Percentiles rank a stretch among this genome's conserved stretches.
phyloP scores from a whole-genome alignment of 2,113 vertebrate species.

The Rynchops niger region DNA sequence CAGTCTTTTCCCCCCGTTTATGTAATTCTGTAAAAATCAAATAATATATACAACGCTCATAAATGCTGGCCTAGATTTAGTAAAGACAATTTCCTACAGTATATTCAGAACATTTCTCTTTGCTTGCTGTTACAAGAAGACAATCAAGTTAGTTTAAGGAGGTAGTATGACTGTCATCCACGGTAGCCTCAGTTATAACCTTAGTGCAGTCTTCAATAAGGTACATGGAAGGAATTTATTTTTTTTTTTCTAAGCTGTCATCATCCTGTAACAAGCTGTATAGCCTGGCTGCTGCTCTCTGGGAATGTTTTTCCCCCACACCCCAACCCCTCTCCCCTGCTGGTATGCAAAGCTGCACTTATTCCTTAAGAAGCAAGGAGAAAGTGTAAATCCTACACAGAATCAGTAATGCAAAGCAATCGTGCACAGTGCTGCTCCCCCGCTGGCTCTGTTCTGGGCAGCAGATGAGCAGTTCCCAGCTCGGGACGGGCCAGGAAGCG shows the following conservation, averaged over 20 bases:
- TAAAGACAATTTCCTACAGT: slow-evolving; percentile 53
- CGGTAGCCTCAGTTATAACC: not conserved
- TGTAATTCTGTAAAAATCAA: slow-evolving; percentile 51
- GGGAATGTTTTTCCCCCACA: not conserved
- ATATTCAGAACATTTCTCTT: slow-evolving; percentile 41
- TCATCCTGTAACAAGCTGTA: not conserved
- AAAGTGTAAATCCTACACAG: not conserved
- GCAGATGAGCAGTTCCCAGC: not conserved
- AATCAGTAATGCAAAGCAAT: not conserved
- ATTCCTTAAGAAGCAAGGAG: not conserved
- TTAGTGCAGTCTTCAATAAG: not conserved
- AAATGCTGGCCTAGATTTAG: slow-evolving; percentile 34
- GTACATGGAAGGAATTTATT: not conserved
- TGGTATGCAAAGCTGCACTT: not conserved
- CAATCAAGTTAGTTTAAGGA: not conserved
- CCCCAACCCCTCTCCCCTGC: not conserved
- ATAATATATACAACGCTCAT: slow-evolving; percentile 39
- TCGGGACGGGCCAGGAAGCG: not conserved
- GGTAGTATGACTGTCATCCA: not conserved
- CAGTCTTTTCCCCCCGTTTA: not conserved
- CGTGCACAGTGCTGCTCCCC: fast-evolving
- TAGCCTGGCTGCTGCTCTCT: not conserved
- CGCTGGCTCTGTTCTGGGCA: not conserved
- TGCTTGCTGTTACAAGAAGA: not conserved
- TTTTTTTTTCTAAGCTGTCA: not conserved